phyloP scores from a whole-genome alignment of 2,888 invertebrate species.

The Escarpia spicata region DNA sequence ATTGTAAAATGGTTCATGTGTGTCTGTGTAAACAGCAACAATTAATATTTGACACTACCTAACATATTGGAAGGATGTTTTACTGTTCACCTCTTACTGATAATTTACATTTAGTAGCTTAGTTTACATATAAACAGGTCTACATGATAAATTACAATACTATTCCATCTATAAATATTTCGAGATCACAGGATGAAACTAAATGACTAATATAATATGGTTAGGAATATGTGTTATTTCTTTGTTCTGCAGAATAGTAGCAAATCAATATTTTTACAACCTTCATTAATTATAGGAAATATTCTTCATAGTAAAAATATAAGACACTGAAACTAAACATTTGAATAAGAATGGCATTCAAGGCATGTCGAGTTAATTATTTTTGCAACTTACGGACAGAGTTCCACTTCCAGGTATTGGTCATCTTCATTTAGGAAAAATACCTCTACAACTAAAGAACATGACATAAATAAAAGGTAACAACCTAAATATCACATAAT shows the following conservation, averaged over 20 bases:
- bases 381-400: conserved; percentile 66
- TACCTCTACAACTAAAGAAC: conserved; percentile 66
- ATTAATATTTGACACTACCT: background rate
- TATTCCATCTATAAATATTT: no score
- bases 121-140: no score
- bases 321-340: background rate
- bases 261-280: conserved; percentile 33
- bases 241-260: conserved; percentile 35
- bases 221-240: conserved; percentile 8
- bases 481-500: background rate
- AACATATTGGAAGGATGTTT: background rate
- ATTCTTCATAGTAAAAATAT: background rate
- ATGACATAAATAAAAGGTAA: background rate
- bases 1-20: background rate
- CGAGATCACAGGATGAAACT: no score
- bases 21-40: background rate
- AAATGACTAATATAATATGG: conserved; percentile 24
- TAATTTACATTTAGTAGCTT: no score
- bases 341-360: no score
- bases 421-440: conserved; percentile 68
- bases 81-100: no score
- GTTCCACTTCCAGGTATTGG: conserved; percentile 68
- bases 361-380: background rate
- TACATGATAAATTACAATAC: no score
- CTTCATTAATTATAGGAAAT: background rate